Percentiles rank a stretch among this genome's conserved stretches.
Evolutionary conservation across 2,888 invertebrate genomes (phyloP).

Genomic region (Ditylenchus weischeri): DNA sequence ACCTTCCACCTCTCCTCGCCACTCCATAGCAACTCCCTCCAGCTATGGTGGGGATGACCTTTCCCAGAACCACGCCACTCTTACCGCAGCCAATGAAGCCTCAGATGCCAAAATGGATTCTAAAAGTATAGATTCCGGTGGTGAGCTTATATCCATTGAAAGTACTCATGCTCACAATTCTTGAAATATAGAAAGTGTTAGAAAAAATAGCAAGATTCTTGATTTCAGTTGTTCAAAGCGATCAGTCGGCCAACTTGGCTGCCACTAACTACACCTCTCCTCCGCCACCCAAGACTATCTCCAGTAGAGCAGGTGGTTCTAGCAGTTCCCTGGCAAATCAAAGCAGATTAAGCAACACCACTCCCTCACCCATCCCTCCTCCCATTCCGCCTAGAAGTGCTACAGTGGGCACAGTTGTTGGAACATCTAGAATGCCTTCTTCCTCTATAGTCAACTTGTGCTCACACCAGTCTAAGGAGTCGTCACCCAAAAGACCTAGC

Average conservation of each 20-base stretch:
- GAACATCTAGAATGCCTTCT: constrained; percentile 3
- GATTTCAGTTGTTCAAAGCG: constrained; percentile 57
- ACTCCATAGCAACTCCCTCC: constrained; percentile 44
- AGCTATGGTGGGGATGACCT: constrained; percentile 45
- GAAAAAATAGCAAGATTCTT: too few relatives aligned
- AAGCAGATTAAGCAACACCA: not conserved
- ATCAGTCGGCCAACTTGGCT: constrained; percentile 47
- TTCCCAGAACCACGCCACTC: constrained; percentile 34
- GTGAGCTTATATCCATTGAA: constrained; percentile 30
- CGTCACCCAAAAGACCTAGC: constrained; percentile 16
- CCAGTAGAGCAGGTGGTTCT: not conserved
- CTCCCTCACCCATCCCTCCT: constrained; percentile 29
- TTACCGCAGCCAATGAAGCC: constrained; percentile 24
- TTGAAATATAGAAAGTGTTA: not conserved
- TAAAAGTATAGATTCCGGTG: constrained; percentile 50
- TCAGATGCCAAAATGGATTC: constrained; percentile 43
- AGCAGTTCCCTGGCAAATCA: not conserved
- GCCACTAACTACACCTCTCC: constrained; percentile 3
- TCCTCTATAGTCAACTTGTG: not conserved
- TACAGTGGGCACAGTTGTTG: constrained; percentile 17
- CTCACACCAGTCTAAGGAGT: not conserved
- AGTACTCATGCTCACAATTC: too few relatives aligned
- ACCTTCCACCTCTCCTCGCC: constrained; percentile 49
- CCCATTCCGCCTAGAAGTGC: constrained; percentile 39
- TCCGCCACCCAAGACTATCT: not conserved